These are phyloP conservation scores for Neelides folsomi DNA, from an alignment of 2,888 invertebrate species.

Conservation along the genomic window DNA sequence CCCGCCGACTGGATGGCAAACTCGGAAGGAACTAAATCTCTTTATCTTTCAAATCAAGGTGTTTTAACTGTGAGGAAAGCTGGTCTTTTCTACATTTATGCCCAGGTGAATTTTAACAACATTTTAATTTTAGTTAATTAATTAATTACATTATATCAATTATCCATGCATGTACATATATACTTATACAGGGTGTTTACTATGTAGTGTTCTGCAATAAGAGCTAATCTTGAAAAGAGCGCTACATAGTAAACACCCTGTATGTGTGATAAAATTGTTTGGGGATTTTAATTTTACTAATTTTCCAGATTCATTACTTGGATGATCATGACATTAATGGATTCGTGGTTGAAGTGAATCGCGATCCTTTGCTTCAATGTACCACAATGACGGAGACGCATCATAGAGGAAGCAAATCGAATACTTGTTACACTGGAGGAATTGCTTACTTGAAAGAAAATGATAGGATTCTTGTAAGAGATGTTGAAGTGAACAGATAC, in stretches of 20 bases:
- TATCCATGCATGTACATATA: too few relatives aligned
- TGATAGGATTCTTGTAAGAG: constrained; percentile 55
- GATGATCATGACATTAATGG: constrained; percentile 64
- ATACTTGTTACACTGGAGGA: constrained; percentile 61
- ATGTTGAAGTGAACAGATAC: constrained; percentile 53
- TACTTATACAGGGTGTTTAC: too few relatives aligned
- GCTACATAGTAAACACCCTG: too few relatives aligned
- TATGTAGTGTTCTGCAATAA: not conserved
- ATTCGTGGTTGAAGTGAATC: constrained; percentile 53
- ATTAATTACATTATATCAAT: too few relatives aligned
- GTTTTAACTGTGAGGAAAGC: constrained; percentile 53
- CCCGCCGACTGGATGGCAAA: constrained; percentile 48
- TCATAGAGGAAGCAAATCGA: constrained; percentile 46
- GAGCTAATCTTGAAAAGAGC: too few relatives aligned
- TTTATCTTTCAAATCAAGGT: constrained; percentile 41
- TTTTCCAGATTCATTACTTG: constrained; percentile 62
- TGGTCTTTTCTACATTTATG: constrained; percentile 64
- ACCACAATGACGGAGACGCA: constrained; percentile 52
- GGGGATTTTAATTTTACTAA: too few relatives aligned
- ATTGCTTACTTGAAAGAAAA: constrained; percentile 50
- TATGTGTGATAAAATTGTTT: too few relatives aligned
- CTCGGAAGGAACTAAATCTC: constrained; percentile 21
- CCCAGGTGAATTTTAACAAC: constrained; percentile 47
- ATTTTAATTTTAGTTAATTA: too few relatives aligned
- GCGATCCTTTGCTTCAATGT: constrained; percentile 56